Evolutionary conservation across 2,888 invertebrate genomes (phyloP), one percentile per base, ranked within the genome.

Genomic region (Himalopsyche japonica): DNA sequence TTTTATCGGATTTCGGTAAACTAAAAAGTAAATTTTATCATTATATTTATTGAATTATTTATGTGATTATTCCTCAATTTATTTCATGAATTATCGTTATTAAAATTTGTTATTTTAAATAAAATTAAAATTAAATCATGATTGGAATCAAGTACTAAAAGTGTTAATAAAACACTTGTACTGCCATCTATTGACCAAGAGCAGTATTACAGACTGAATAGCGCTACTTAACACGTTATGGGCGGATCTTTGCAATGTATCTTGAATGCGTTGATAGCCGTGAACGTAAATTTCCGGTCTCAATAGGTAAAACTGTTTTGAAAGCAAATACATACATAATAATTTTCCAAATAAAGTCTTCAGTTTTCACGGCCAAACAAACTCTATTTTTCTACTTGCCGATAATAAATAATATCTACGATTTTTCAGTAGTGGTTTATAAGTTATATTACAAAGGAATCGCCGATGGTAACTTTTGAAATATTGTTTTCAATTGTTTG

Each of bases 131-230:
- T 15, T 57, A 7, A 5, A 57, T 20, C 15, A 57, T 20, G 57
- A 20, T 6, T 57, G 10, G 5, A 57, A 20, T 2, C 7, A 2
- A 24, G 70, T 10, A 27, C 27, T 12, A 70, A 27, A 24, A 8
- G 70, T 70, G 70, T 70, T 70, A 70, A 70, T 30, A 30, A 15
- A 70, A 48, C 30, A 81, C 34, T 18, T 24, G 30, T 27, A 64
- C 81, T 64, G 83, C 80, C 80, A 78, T 70, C 80, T 83, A 76
- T 83, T 83, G 83, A 83, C 83, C 80, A 43, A 80, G 83, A 32
- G 76, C 78, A 80, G 79, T 76, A 79, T 79, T 83, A 83, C 83
- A 77, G 20, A 57, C 79, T 76, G 80, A 79, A 83, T 80, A 83
- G 76, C 76, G 57, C 43, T 79, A 49, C 30, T 76, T 76, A 64